Conservation (phyloP, 2,113 vertebrate genomes). For the Lasiurus borealis region DNA sequence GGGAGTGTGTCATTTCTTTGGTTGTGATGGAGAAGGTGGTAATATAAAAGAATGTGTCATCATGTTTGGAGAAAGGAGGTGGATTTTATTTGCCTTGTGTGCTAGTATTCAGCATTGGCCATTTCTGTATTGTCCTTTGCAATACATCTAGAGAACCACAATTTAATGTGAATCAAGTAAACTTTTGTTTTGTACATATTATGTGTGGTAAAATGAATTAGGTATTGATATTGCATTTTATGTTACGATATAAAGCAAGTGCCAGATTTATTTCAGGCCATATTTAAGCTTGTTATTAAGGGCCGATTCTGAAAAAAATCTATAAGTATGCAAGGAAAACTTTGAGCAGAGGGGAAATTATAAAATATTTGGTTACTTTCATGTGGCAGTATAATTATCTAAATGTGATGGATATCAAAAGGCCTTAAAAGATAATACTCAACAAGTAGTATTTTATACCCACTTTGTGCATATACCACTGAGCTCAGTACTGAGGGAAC, state of each 20-base stretch:
- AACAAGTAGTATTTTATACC: not conserved
- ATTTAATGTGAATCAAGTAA: not conserved
- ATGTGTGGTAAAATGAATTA: not conserved
- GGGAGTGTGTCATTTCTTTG: not conserved
- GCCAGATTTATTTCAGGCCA: conserved; percentile 41
- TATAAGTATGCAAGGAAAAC: conserved; percentile 57
- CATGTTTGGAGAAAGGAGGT: conserved; percentile 6
- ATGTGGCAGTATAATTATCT: conserved; percentile 15
- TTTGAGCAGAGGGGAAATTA: not conserved
- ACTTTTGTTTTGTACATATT: not conserved
- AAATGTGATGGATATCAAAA: conserved; percentile 36
- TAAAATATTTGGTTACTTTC: conserved; percentile 8
- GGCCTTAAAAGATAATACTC: not conserved
- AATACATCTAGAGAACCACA: not conserved
- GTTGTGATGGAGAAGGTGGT: not conserved
- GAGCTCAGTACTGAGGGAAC: not conserved
- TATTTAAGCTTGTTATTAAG: conserved; percentile 11
- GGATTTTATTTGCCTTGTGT: not conserved
- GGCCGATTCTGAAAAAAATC: conserved; percentile 66
- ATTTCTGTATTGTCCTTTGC: not conserved
- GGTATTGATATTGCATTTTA: not conserved
- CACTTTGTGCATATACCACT: not conserved
- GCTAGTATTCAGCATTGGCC: not conserved
- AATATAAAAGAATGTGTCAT: conserved; percentile 3
- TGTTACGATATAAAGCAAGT: conserved; percentile 3